Base-by-base conservation (phyloP, 2,797 vertebrate species). In the Gorsachius magnificus region DNA sequence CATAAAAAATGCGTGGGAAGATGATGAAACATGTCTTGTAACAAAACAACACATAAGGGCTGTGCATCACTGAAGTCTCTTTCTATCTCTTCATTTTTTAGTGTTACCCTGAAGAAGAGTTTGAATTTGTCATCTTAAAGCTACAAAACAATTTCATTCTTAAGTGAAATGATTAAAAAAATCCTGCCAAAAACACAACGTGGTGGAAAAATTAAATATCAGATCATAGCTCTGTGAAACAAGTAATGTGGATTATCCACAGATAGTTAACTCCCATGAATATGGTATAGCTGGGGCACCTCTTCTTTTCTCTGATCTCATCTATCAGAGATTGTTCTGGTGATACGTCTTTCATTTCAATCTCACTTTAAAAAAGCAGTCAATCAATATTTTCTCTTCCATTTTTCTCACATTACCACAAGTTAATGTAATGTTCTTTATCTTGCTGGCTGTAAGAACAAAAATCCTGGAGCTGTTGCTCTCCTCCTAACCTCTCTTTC, bases 21-120 rank as follows among this genome's bases (percentile, higher is more conserved):
- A 66, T 89, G 88, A 92, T 93, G 94, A 94, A 90, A 87, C 51
- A 65, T 89, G 66, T 90, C 94, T 96, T 96, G 61, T 95, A 95
- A 93, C 80, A 93, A 86, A 95, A 77, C 72, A 94, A 89, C 79
- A 83, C 71, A 61, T 68, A 83, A 90, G 69, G 79, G 43, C 43
- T 66, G 35, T 63, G 53, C 74, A 75, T 71, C 60, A 61, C 46
- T 70, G 41, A 75, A 84, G 35, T 65, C 2, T 88, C 77, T 68
- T 87, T 92, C 86, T 72, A 11, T 82, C 53, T 81, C 58, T 83
- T 54, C 18, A 91, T 94, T 95, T 96, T 91, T 93, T 16, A 95
- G 36, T 51, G 75, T 57, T 96, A 93, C 35, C 35, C 75, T 29
- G 68, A 43, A 69, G 28, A 83, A 74, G 58, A 88, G 29, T 69